Evolutionary conservation across 2,888 invertebrate species (phyloP).

Genomic region (Aporophyla lueneburgensis): DNA sequence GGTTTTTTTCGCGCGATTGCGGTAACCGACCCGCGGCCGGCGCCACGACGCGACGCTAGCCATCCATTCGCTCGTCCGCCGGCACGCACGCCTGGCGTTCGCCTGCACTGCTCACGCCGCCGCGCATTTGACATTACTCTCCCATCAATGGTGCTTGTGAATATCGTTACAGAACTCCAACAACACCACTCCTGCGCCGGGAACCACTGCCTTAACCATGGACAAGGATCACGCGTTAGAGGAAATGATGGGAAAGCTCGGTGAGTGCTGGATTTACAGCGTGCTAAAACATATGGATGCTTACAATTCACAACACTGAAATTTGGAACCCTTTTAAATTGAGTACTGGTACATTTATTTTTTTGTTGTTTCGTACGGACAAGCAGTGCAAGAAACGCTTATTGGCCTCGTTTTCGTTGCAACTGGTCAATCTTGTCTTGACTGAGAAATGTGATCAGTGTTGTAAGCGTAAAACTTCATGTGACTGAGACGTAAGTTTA

Average conservation of each 20-base stretch:
- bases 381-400: conserved; percentile 64
- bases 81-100: conserved; percentile 84
- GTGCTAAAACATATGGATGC: conserved; percentile 77
- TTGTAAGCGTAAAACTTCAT: conserved; percentile 67
- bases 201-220: conserved; percentile 80
- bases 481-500: conserved; percentile 64
- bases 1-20: conserved; percentile 85
- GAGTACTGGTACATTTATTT: conserved; percentile 62
- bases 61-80: conserved; percentile 87
- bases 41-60: conserved; percentile 77
- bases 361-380: conserved; percentile 53
- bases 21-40: conserved; percentile 80
- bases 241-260: conserved; percentile 92
- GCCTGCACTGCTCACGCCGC: conserved; percentile 73
- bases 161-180: conserved; percentile 76
- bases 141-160: conserved; percentile 86
- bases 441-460: conserved; percentile 69
- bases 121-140: conserved; percentile 66
- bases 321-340: conserved; percentile 69
- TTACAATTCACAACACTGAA: conserved; percentile 48
- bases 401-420: conserved; percentile 71
- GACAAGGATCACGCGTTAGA: conserved; percentile 92
- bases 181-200: conserved; percentile 64
- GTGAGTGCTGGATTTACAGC: conserved; percentile 81
- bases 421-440: conserved; percentile 72